Evolutionary conservation across 2,797 vertebrate genomes (phyloP).

Genomic region (Macropodus opercularis): DNA sequence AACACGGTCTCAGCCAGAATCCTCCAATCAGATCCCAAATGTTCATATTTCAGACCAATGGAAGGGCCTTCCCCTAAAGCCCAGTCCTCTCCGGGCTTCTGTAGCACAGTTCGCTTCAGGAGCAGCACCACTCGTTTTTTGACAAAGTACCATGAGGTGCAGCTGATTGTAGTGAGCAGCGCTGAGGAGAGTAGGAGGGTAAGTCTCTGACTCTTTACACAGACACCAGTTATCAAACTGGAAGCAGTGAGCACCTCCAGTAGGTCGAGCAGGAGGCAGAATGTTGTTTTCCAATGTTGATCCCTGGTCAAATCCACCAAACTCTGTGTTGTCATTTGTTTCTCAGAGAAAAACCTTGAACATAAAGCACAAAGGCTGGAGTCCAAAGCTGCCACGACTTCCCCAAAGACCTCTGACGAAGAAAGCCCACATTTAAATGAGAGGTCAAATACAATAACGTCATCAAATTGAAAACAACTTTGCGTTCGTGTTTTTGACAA

Average conservation of each 20-base stretch:
- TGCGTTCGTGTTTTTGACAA: too few species aligned
- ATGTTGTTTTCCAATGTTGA: conserved; percentile 43
- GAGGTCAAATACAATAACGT: neutral
- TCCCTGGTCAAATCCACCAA: conserved; percentile 17
- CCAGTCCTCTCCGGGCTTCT: conserved; percentile 85
- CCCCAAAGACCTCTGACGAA: conserved; percentile 75
- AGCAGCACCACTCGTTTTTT: conserved; percentile 84
- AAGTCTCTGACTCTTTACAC: conserved; percentile 77
- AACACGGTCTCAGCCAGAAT: conserved; percentile 77
- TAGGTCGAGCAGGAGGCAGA: conserved; percentile 83
- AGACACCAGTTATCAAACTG: conserved; percentile 53
- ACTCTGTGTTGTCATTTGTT: neutral
- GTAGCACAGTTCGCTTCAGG: conserved; percentile 86
- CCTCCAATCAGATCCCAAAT: conserved; percentile 67
- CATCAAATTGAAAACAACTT: neutral
- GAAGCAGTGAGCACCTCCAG: conserved; percentile 85
- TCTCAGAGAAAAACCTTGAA: conserved; percentile 62
- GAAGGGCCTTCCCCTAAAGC: conserved; percentile 24
- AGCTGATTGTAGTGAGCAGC: conserved; percentile 68
- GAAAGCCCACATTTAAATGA: neutral
- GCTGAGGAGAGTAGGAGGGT: conserved; percentile 70
- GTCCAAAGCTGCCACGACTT: conserved; percentile 82
- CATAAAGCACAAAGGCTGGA: conserved; percentile 77
- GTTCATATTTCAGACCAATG: neutral
- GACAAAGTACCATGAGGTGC: conserved; percentile 74